Percentiles rank a stretch among this genome's conserved stretches.
Evolutionary conservation across 2,113 vertebrate species (phyloP).

Genomic region (Pampusana beccarii): DNA sequence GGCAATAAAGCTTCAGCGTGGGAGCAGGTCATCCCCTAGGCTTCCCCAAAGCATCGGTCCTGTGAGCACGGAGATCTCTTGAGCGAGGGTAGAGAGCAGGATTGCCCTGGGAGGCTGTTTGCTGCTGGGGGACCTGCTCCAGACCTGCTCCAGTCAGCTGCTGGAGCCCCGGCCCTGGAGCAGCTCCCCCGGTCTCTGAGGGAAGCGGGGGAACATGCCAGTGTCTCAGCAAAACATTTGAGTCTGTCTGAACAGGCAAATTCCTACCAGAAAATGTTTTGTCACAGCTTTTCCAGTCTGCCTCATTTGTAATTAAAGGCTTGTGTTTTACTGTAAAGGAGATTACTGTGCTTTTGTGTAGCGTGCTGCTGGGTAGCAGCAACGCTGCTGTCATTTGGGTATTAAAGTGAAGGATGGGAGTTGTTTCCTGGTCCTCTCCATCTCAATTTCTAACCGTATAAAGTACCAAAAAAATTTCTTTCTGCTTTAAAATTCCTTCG

Average conservation of each 20-base stretch:
- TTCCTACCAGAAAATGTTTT: neutral
- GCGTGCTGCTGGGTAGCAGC: neutral
- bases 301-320: neutral
- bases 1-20: neutral
- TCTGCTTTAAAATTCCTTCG: neutral
- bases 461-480: neutral
- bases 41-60: neutral
- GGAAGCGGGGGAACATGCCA: neutral
- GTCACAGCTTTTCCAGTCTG: neutral
- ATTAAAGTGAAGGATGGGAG: rapidly evolving
- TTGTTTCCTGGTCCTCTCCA: neutral
- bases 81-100: neutral
- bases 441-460: neutral
- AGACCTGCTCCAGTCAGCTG: neutral
- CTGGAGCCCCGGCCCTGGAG: neutral
- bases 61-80: neutral
- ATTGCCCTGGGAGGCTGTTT: neutral
- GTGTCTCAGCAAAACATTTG: neutral
- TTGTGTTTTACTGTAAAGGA: neutral
- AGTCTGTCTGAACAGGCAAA: neutral
- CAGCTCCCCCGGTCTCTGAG: neutral
- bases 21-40: neutral
- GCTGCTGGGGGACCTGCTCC: neutral
- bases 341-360: neutral
- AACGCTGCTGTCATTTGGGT: neutral